Base-by-base conservation (phyloP, 2,113 vertebrate genomes). In the Hypanus sabinus region DNA sequence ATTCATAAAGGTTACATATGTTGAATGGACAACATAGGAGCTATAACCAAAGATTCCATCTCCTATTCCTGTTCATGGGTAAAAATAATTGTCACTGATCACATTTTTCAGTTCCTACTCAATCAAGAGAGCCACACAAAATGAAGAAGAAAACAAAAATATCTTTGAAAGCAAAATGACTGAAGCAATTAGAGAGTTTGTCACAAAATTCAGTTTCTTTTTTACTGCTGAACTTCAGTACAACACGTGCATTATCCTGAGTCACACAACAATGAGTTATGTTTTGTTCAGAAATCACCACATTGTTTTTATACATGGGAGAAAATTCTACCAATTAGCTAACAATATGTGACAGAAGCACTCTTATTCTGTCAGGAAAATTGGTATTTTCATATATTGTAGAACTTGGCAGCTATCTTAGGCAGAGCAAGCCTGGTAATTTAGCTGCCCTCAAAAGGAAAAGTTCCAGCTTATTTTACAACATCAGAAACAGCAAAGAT, bases 231-330 rank as follows among this genome's bases (percentile, higher is more conserved):
- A 30, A 77, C 30, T 77, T 11, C 27, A 77, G 27, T 77, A 9
- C n/a, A 79, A 79, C 77, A 79, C 77, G 14, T 79, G 77, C 11
- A 79, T 79, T 11, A 79, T 36, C n/a, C 77, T 33, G 77, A 36
- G n/a, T 36, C 77, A 79, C 10, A 14, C 10, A 33, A 79, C 36
- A 79, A 79, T 79, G 33, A 81, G 18, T 81, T 38, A 81, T 81
- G 79, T 36, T 36, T 79, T 79, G 76, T 81, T 81, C 79, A 81
- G 79, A 81, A 81, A 46, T 81, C 33, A 81, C n/a, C 33, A 46
- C 46, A 81, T 81, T 46, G 79, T 81, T 81, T 38, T 81, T 81
- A 46, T 38, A 81, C 79, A 81, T 81, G 16, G 79, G 36, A 22
- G 36, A 46, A 38, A 81, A 20, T 81, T 20, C 30, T 30, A n/a